A percentile compares a stretch with the other conserved stretches of the same genome.
Evolutionary conservation across 1,140 invertebrate genomes (phyloP).

Genomic region (Platorchestia sp.): DNA sequence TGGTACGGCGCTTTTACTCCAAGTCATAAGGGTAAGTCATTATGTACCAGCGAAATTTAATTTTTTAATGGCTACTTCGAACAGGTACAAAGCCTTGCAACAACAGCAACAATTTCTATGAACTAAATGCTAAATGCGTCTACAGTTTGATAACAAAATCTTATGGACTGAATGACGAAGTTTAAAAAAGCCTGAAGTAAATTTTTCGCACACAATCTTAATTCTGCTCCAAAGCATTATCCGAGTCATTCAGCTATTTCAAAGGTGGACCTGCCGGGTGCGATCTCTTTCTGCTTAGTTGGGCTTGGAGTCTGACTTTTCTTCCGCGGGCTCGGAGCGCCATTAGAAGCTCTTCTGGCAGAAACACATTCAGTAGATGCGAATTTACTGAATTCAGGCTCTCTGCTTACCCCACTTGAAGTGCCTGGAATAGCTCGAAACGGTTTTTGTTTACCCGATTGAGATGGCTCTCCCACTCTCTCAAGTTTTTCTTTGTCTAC

Average conservation of each 20-base stretch:
- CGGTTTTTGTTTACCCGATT: neutral
- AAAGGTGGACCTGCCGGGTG: neutral
- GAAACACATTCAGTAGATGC: neutral
- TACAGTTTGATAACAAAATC: no score
- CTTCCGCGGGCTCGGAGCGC: neutral
- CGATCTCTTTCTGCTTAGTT: neutral
- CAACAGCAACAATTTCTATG: no score
- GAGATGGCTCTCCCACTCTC: neutral
- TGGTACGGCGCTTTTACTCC: no score
- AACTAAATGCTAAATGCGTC: no score
- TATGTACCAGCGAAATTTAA: no score
- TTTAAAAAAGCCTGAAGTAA: no score
- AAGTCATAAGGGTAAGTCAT: no score
- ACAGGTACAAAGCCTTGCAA: no score
- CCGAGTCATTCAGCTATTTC: neutral
- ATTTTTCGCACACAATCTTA: no score
- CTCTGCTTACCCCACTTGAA: neutral
- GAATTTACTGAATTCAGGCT: neutral
- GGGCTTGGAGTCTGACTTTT: neutral
- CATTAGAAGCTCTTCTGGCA: neutral
- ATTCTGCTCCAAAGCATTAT: neutral
- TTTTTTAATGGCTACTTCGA: no score
- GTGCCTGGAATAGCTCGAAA: neutral
- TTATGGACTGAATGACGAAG: no score
- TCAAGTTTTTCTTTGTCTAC: neutral